Evolutionary conservation across 2,888 invertebrate species (phyloP), one percentile per base, ranked within the genome.

Genomic region (Conchocele bisecta): DNA sequence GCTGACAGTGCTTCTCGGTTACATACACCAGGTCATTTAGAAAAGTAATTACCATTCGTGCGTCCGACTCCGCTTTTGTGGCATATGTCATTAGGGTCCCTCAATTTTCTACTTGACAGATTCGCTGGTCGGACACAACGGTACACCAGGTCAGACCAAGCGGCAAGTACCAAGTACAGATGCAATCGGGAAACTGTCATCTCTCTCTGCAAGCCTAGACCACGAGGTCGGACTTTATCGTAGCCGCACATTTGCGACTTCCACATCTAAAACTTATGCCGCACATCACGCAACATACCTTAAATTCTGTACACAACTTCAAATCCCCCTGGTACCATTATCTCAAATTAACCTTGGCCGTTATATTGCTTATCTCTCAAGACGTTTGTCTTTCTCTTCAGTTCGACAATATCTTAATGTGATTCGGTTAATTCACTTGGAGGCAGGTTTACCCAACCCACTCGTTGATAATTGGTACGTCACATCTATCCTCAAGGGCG

Each of bases 1-100:
- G 63, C 53, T 9, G 63, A 63, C 28, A 24, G 41, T 22, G 29
- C 39, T 11, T 54, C 54, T 24, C 42, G 61, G 20, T 24, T 61
- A 7, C 20, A 39, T 7, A 28, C 24, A 29, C 51, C 31, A 11
- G 35, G 39, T 2, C n/a, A 44, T 15, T 46, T 46, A 5, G 20
- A 20, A 15, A 46, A 5, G 7, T 22, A 26, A 11, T 15, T 20
- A 4, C 46, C 46, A 9, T 46, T 20, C 28, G 28, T 15, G 28
- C 17, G 22, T 5, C 22, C 17, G 17, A 20, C 50, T 17, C 50
- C 50, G 3, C 15, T 50, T 5, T 5, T 17, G 6, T 50, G 4
- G 11, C 50, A 50, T 50, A 50, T 50, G 50, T 50, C 50, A 3
- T 5, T n/a, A 6, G 28, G n/a, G 5, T 13, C 46, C 5, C 22